phyloP scores from a whole-genome alignment of 2,888 invertebrate genomes.

The Argynnis bischoffii region DNA sequence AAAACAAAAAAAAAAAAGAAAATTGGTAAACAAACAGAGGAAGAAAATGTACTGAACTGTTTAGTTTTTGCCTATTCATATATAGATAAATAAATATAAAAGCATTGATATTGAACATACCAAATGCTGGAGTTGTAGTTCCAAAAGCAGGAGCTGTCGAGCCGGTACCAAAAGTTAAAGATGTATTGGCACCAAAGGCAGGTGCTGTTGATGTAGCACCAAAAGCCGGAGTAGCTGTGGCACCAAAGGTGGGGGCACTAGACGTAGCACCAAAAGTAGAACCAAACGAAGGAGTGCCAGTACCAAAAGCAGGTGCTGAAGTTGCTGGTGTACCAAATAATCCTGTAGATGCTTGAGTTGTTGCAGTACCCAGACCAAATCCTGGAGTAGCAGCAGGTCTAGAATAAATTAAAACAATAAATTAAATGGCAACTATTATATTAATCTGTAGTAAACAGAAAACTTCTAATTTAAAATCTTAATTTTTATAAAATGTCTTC shows the following conservation, averaged over 20 bases:
- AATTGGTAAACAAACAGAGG: too few relatives aligned
- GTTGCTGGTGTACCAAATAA: slow-evolving; percentile 62
- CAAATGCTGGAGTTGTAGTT: slow-evolving; percentile 25
- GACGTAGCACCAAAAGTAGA: slow-evolving; percentile 50
- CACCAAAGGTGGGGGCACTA: slow-evolving; percentile 49
- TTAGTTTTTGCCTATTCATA: too few relatives aligned
- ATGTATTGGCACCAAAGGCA: slow-evolving; percentile 52
- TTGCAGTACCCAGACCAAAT: slow-evolving; percentile 56
- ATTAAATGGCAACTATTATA: too few relatives aligned
- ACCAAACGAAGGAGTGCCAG: slow-evolving; percentile 50
- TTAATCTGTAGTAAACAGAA: too few relatives aligned
- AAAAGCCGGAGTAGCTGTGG: slow-evolving; percentile 52
- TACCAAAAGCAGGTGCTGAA: slow-evolving; percentile 56
- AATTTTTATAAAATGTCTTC: too few relatives aligned
- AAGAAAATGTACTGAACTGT: too few relatives aligned
- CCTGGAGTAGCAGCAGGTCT: slow-evolving; percentile 69
- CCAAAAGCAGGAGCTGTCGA: slow-evolving; percentile 48
- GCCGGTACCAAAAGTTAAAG: slow-evolving; percentile 32
- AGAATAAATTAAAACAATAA: slow-evolving; percentile 30
- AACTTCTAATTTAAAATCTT: too few relatives aligned
- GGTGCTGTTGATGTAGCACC: slow-evolving; percentile 51
- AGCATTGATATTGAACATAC: background rate
- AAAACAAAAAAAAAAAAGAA: too few relatives aligned
- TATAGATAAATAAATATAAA: background rate
- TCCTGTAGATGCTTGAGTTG: slow-evolving; percentile 61